Evolutionary conservation across 2,888 invertebrate species (phyloP).

Genomic region (Dynastes maya): DNA sequence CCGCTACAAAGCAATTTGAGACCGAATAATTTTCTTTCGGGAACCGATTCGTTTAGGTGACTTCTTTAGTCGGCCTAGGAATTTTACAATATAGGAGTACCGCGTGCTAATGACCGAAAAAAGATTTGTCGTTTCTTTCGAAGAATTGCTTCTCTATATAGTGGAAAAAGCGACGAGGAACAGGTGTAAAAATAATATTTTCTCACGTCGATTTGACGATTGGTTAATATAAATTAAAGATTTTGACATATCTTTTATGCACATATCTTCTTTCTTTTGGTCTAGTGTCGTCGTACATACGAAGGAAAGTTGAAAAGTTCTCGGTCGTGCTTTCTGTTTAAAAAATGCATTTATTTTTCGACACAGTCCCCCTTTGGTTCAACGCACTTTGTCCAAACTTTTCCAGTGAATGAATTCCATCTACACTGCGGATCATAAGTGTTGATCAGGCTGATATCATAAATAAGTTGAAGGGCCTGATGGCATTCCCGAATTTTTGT

Average conservation of each 20-base stretch:
- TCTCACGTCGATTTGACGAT: slow-evolving; percentile 26
- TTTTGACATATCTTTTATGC: slow-evolving; percentile 19
- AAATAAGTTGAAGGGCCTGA: too few species aligned
- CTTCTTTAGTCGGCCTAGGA: slow-evolving; percentile 4
- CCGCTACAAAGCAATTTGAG: slow-evolving; percentile 58
- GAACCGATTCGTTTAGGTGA: slow-evolving; percentile 55
- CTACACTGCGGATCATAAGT: too few species aligned
- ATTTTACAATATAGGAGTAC: slow-evolving; percentile 8
- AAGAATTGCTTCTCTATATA: neutral
- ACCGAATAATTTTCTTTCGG: slow-evolving; percentile 55
- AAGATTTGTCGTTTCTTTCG: neutral
- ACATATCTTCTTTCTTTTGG: too few species aligned
- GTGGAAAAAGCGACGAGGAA: neutral
- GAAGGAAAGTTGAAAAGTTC: too few species aligned
- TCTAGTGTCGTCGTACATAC: too few species aligned
- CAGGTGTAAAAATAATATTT: slow-evolving; percentile 42
- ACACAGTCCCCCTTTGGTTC: too few species aligned
- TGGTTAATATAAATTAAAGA: slow-evolving; percentile 6
- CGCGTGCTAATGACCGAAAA: slow-evolving; percentile 30
- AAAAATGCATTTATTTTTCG: too few species aligned
- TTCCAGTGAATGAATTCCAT: too few species aligned
- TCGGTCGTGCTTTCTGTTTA: too few species aligned
- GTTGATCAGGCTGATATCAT: too few species aligned
- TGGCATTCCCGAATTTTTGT: too few species aligned
- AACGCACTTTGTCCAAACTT: too few species aligned